Evolutionary conservation across 2,113 vertebrate genomes (phyloP).

Genomic region (Nothocercus julius): DNA sequence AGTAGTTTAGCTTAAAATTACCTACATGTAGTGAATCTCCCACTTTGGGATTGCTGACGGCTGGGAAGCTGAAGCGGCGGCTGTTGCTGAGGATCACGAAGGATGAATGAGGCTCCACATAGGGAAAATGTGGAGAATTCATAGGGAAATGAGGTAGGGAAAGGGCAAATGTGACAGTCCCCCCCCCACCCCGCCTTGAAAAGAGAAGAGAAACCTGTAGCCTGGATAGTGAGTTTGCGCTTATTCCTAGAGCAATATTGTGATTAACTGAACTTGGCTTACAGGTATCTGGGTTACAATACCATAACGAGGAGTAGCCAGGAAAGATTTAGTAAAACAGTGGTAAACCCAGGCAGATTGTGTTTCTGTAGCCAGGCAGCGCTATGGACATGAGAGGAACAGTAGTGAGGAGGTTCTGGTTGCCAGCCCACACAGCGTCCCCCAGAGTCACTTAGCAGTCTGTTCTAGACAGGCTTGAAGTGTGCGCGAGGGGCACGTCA

Average conservation of each 20-base stretch:
- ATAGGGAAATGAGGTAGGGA: not conserved
- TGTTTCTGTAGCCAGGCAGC: not conserved
- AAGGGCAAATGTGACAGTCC: not conserved
- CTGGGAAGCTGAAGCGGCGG: too few relatives aligned
- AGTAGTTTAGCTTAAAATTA: not conserved
- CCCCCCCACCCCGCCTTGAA: not conserved
- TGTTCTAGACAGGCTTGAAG: not conserved
- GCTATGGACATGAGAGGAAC: not conserved
- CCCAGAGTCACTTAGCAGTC: not conserved
- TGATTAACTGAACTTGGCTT: not conserved
- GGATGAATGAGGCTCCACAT: too few relatives aligned
- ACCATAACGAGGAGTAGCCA: not conserved
- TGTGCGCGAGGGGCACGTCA: not conserved
- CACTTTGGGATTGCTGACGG: not conserved
- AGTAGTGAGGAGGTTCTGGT: fast-evolving
- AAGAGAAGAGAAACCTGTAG: not conserved
- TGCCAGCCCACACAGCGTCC: fast-evolving
- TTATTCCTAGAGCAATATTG: not conserved
- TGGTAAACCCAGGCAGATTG: too few relatives aligned
- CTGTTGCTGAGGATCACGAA: too few relatives aligned
- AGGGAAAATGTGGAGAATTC: too few relatives aligned
- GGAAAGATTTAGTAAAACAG: not conserved
- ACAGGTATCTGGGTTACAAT: not conserved
- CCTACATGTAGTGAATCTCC: fast-evolving
- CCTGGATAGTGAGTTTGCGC: not conserved